phyloP scores from a whole-genome alignment of 2,797 vertebrate genomes.

The Tachyglossus aculeatus region DNA sequence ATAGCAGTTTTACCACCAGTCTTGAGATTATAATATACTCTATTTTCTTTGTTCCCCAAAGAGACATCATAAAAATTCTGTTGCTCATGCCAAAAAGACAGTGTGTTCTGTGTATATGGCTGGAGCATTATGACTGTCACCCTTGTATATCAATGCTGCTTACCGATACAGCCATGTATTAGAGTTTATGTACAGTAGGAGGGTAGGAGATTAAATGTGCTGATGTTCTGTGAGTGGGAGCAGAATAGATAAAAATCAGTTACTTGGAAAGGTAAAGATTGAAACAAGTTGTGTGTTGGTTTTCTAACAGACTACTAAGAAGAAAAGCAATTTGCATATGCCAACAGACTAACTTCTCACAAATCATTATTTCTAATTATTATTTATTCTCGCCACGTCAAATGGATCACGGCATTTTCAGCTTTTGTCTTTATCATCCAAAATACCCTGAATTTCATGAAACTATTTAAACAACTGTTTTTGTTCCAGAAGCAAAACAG shows the following conservation, averaged over 20 bases:
- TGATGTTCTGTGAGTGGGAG: conserved; percentile 44
- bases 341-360: conserved; percentile 18
- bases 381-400: conserved; percentile 28
- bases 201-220: conserved; percentile 16
- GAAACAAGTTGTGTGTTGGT: conserved; percentile 22
- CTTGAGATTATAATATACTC: background rate
- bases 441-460: conserved; percentile 27
- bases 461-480: background rate
- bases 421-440: conserved; percentile 12
- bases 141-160: conserved; percentile 7
- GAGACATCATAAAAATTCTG: conserved; percentile 3
- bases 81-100: conserved; percentile 12
- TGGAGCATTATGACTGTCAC: conserved; percentile 21
- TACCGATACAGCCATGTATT: background rate
- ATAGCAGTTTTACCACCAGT: background rate
- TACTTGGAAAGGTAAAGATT: conserved; percentile 34
- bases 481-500: conserved; percentile 22
- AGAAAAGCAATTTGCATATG: conserved; percentile 23
- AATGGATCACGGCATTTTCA: conserved; percentile 1
- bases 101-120: conserved; percentile 4
- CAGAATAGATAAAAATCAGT: conserved; percentile 27
- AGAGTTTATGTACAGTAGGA: background rate
- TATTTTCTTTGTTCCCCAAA: conserved; percentile 3
- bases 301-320: conserved; percentile 14
- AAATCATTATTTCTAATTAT: conserved; percentile 35